Percentiles rank a stretch among this genome's conserved stretches.
Evolutionary conservation across 2,113 vertebrate species (phyloP).

Genomic region (Nematolebias whitei): DNA sequence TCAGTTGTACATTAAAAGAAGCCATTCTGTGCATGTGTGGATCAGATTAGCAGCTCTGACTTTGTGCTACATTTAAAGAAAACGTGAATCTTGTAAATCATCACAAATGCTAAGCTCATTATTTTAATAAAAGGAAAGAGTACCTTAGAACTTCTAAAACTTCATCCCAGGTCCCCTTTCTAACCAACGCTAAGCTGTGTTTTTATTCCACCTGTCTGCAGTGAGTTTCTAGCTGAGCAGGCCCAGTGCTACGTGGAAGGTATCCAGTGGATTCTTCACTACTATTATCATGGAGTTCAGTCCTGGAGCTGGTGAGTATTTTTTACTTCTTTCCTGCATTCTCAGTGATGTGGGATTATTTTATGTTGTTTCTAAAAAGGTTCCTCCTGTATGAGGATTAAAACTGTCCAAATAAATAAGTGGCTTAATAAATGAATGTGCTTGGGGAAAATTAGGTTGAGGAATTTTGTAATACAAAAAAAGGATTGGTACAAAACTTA

Average conservation of each 20-base stretch:
- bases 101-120: no score
- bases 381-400: no score
- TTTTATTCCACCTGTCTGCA: conserved; percentile 64
- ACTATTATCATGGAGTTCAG: conserved; percentile 98
- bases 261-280: conserved; percentile 99
- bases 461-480: no score
- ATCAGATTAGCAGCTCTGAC: neutral
- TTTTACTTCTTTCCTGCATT: neutral
- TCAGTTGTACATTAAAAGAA: no score
- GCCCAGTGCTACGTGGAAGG: conserved; percentile 94
- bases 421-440: no score
- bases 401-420: no score
- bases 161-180: neutral
- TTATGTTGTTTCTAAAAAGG: no score
- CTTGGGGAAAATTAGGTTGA: no score
- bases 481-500: no score
- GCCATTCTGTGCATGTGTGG: no score
- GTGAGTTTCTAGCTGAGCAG: conserved; percentile 93
- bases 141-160: neutral
- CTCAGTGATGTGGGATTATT: no score
- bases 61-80: neutral
- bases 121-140: neutral
- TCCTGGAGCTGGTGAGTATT: conserved; percentile 96
- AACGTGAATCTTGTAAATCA: no score
- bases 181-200: neutral